Conservation (phyloP, 2,113 vertebrate genomes). For the Saimiri boliviensis region DNA sequence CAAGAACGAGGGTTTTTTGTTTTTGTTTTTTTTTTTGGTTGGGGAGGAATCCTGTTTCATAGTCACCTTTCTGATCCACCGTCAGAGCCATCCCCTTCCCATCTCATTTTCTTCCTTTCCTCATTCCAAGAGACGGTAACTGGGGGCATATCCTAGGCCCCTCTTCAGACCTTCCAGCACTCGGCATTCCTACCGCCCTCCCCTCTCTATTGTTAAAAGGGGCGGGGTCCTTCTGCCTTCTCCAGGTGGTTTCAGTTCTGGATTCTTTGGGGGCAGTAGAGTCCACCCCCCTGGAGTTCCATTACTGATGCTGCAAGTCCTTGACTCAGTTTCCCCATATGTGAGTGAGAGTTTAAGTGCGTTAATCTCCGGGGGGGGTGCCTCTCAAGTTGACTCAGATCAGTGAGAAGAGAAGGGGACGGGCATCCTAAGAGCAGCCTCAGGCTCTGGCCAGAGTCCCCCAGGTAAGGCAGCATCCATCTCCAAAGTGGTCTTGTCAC, state of each 20-base stretch:
- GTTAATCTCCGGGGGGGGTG: too few relatives aligned
- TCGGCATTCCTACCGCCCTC: neutral
- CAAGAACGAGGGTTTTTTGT: neutral
- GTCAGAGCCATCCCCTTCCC: neutral
- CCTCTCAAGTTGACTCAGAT: neutral
- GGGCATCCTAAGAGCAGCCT: neutral
- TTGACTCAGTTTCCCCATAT: slow-evolving; percentile 1
- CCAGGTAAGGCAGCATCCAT: neutral
- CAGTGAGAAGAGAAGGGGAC: neutral
- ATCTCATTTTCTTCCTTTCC: neutral
- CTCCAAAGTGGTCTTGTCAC: neutral
- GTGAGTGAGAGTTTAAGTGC: neutral
- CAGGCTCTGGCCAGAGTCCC: neutral
- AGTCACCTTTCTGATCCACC: neutral
- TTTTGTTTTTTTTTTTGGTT: neutral
- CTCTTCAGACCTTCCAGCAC: neutral
- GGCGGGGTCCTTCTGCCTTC: neutral
- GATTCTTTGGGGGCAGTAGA: neutral
- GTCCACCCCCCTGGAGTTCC: neutral
- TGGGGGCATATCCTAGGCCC: neutral
- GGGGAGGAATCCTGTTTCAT: neutral
- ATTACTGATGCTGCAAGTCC: neutral
- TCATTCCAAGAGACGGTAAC: neutral
- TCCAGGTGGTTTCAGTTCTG: neutral
- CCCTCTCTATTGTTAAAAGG: neutral